phyloP scores from a whole-genome alignment of 1,140 invertebrate species.

The Pogonomyrmex barbatus region DNA sequence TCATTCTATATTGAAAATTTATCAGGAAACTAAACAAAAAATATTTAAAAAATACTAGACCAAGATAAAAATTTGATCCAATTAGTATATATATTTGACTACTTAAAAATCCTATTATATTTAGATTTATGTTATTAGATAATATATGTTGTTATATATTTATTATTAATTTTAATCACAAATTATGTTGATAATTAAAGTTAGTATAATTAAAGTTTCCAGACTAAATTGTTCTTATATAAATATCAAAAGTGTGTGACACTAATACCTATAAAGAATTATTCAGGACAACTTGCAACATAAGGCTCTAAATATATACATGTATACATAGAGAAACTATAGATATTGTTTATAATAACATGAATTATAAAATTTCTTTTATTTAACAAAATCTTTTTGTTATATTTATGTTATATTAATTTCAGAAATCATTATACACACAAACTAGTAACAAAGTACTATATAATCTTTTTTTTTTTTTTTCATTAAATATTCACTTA shows the following conservation, averaged over 20 bases:
- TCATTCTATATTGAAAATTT: neutral
- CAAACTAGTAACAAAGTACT: neutral
- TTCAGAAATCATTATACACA: neutral
- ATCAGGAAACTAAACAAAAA: neutral
- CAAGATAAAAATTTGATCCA: neutral
- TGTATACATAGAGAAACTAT: neutral
- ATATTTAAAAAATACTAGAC: neutral
- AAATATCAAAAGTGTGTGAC: slow-evolving; percentile 1
- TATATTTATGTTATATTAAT: neutral
- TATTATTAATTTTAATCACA: neutral
- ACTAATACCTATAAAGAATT: slow-evolving; percentile 21
- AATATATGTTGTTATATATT: neutral
- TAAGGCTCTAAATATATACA: neutral
- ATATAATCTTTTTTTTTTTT: neutral
- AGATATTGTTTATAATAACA: slow-evolving; percentile 1
- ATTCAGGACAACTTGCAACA: slow-evolving; percentile 52
- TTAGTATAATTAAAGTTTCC: neutral
- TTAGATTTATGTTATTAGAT: neutral
- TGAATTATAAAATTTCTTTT: neutral
- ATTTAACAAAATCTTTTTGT: neutral
- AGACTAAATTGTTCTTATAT: slow-evolving; percentile 2
- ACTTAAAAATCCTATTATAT: neutral
- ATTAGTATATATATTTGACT: too few relatives aligned
- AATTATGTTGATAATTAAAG: slow-evolving; percentile 6
- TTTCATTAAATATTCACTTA: neutral